Percentiles rank a stretch among this genome's conserved stretches.
Conservation (phyloP, 2,888 invertebrate species). For the Metallyticus violacea region DNA sequence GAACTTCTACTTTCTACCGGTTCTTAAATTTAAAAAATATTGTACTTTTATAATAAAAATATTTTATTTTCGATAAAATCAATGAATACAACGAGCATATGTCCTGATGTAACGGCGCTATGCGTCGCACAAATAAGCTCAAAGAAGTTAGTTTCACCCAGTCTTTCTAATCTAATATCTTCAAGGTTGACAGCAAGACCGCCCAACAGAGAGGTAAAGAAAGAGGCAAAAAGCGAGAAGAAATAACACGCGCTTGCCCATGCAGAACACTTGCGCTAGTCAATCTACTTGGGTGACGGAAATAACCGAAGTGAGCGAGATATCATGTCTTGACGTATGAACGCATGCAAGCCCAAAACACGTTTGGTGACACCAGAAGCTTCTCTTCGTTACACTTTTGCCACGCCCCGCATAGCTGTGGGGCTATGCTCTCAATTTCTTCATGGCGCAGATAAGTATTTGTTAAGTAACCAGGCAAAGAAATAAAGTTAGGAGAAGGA, state of each 20-base stretch:
- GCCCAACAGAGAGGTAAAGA: background rate
- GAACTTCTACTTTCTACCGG: background rate
- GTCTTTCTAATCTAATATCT: background rate
- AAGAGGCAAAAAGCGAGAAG: background rate
- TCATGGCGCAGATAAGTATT: constrained; percentile 15
- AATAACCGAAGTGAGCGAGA: background rate
- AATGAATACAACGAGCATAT: background rate
- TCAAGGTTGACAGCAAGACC: background rate
- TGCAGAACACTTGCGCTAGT: background rate
- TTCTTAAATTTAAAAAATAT: background rate
- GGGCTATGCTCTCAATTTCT: constrained; percentile 34
- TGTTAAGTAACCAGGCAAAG: constrained; percentile 22
- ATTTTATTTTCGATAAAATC: background rate
- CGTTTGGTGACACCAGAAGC: constrained; percentile 29
- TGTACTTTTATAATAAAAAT: background rate
- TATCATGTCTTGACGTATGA: background rate
- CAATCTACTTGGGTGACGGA: background rate
- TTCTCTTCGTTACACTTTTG: constrained; percentile 31
- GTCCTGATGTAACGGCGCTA: background rate
- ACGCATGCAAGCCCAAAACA: background rate
- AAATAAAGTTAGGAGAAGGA: constrained; percentile 16
- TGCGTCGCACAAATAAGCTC: background rate
- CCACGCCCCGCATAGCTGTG: constrained; percentile 27
- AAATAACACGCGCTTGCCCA: background rate
- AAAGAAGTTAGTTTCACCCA: background rate